phyloP scores from a whole-genome alignment of 2,113 vertebrate species.

The Xiphorhynchus elegans region DNA sequence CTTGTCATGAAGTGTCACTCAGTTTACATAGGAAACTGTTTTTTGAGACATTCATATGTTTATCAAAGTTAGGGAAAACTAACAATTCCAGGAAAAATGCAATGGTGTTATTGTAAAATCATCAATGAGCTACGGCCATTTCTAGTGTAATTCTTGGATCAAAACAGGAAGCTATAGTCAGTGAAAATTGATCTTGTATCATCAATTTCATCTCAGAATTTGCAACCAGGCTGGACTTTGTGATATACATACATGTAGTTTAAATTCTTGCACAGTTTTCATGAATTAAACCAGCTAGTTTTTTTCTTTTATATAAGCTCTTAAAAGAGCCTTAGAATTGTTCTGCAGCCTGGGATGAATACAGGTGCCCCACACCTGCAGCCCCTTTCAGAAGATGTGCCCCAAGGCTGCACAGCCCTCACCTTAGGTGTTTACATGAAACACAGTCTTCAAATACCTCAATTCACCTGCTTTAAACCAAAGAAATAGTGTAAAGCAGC shows the following conservation, averaged over 20 bases:
- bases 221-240: background rate
- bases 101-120: background rate
- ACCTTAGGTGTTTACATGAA: background rate
- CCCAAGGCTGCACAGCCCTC: background rate
- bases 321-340: background rate
- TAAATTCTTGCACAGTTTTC: background rate
- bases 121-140: background rate
- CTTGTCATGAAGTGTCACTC: background rate
- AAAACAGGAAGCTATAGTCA: background rate
- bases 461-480: background rate
- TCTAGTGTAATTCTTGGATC: background rate
- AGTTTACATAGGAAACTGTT: background rate
- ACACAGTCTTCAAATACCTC: background rate
- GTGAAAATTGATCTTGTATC: background rate
- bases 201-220: background rate
- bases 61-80: background rate
- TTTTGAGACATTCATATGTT: background rate
- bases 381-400: background rate
- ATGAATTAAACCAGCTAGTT: background rate
- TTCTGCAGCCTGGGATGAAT: background rate
- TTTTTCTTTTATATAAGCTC: background rate
- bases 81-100: background rate
- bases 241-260: background rate
- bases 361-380: rapidly evolving
- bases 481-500: background rate